Evolutionary conservation across 2,888 invertebrate species (phyloP).

Genomic region (Lasioglossum pauxillum): DNA sequence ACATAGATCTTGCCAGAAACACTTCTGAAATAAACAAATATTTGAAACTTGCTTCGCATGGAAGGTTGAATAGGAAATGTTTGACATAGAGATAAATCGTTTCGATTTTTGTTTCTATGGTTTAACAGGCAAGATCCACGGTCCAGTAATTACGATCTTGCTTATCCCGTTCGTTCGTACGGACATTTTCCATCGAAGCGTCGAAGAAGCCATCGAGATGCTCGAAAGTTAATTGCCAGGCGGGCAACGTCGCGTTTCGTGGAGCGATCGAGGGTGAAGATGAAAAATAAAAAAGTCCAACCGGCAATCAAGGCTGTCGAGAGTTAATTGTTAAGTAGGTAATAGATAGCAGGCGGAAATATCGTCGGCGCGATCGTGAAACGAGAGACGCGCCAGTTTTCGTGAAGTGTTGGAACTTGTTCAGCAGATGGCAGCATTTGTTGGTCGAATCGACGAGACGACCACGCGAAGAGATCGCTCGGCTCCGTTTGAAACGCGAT

Average conservation of each 20-base stretch:
- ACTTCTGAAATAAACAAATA: background rate
- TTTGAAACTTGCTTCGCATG: background rate
- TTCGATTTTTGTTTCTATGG: background rate
- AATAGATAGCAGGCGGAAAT: slow-evolving; percentile 27
- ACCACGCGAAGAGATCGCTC: background rate
- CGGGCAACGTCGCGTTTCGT: slow-evolving; percentile 8
- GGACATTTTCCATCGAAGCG: background rate
- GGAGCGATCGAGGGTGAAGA: background rate
- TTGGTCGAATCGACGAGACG: slow-evolving; percentile 4
- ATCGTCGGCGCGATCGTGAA: slow-evolving; percentile 24
- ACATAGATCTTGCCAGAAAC: background rate
- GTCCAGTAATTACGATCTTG: background rate
- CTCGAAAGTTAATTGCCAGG: slow-evolving; percentile 30
- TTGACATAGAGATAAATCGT: background rate
- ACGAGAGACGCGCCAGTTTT: slow-evolving; percentile 9
- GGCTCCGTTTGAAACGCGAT: background rate
- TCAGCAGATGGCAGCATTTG: slow-evolving; percentile 60
- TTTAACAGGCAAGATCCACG: background rate
- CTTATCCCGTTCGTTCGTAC: background rate
- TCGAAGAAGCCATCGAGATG: slow-evolving; percentile 45
- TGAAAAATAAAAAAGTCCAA: background rate
- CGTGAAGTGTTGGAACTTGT: slow-evolving; percentile 10
- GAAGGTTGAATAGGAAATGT: background rate
- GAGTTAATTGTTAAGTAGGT: slow-evolving; percentile 44
- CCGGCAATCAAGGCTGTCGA: slow-evolving; percentile 20